phyloP scores from a whole-genome alignment of 2,888 invertebrate genomes.

The Xestia c-nigrum region DNA sequence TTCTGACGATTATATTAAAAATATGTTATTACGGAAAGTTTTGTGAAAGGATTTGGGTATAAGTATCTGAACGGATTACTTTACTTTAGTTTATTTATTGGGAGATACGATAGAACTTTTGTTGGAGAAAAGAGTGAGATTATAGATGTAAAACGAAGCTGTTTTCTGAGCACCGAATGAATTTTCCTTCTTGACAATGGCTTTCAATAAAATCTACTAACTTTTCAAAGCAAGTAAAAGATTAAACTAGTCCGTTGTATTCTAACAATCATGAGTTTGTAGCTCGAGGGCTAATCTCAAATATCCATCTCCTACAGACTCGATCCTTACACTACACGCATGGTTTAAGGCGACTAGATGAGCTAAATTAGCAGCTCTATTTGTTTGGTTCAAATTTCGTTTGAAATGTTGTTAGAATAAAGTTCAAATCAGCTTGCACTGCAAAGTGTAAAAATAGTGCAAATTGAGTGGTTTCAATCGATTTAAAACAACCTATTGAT shows the following conservation, averaged over 20 bases:
- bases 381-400: no score
- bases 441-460: no score
- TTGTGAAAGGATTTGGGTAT: conserved; percentile 3
- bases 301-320: not conserved
- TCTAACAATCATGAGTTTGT: not conserved
- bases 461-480: no score
- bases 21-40: conserved; percentile 34
- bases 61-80: conserved; percentile 15
- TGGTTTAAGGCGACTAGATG: no score
- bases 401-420: no score
- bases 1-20: conserved; percentile 42
- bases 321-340: not conserved
- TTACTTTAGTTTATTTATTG: conserved; percentile 14
- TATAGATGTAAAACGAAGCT: not conserved
- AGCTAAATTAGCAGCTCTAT: no score
- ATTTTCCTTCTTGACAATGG: not conserved
- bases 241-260: not conserved
- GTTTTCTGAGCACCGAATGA: not conserved
- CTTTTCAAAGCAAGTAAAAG: not conserved
- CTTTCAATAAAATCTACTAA: not conserved
- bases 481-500: no score
- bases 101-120: not conserved
- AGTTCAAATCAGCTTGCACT: no score
- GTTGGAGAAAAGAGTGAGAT: not conserved
- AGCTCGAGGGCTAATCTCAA: not conserved